Conservation (phyloP, 2,888 invertebrate genomes). For the Eristalinus aeneus region DNA sequence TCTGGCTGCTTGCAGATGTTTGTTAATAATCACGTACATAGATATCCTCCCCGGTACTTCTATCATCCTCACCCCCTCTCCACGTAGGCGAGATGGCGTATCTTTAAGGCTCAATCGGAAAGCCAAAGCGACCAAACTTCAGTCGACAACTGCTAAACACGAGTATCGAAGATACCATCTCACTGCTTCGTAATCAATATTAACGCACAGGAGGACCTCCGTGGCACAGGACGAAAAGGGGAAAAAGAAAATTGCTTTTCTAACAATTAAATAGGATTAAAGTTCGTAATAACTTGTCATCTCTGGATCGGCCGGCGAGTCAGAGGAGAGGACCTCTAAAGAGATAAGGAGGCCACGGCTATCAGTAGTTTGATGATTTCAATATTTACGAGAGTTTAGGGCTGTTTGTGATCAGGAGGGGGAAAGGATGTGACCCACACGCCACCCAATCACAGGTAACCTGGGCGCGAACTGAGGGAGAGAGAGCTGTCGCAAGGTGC, state of each 20-base stretch:
- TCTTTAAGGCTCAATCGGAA: conserved; percentile 27
- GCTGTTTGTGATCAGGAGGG: conserved; percentile 1
- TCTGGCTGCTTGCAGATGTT: conserved; percentile 47
- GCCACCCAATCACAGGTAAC: conserved; percentile 31
- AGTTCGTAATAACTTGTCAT: conserved; percentile 17
- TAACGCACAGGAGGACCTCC: not conserved
- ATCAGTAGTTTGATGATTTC: conserved; percentile 2
- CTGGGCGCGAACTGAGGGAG: not conserved
- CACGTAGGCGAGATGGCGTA: conserved; percentile 7
- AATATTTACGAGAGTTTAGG: conserved; percentile 15
- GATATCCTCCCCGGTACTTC: conserved; percentile 36
- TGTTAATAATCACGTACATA: conserved; percentile 48
- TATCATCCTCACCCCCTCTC: conserved; percentile 10
- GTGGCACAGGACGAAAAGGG: not conserved
- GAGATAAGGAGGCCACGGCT: not conserved
- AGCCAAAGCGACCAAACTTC: conserved; percentile 35
- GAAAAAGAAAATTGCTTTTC: conserved; percentile 29
- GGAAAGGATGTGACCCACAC: conserved; percentile 8
- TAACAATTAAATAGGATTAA: conserved; percentile 43
- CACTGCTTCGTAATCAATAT: conserved; percentile 42
- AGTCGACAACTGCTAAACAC: conserved; percentile 34
- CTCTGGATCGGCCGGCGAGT: not conserved
- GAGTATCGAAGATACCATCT: conserved; percentile 25
- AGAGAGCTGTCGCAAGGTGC: conserved; percentile 37
- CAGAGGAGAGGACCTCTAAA: not conserved